Conservation (phyloP, 2,113 vertebrate genomes). For the Odocoileus hemionus region DNA sequence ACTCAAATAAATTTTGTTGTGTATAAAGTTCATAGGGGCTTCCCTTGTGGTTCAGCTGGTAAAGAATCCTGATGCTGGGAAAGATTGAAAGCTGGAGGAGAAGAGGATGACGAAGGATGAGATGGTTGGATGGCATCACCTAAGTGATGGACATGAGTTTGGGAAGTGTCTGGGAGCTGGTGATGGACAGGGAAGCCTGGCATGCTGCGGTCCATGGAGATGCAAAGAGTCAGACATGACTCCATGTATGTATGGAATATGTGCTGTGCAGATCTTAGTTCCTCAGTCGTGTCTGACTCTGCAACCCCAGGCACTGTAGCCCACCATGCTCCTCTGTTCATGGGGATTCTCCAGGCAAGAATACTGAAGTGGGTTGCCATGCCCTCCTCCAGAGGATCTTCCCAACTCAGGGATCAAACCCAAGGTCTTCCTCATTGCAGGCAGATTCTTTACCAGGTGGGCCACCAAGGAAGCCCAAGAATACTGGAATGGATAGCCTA, state of each 20-base stretch:
- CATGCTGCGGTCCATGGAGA: background rate
- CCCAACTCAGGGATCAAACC: background rate
- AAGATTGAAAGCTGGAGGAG: background rate
- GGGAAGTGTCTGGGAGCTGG: background rate
- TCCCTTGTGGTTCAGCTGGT: background rate
- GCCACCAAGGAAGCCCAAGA: background rate
- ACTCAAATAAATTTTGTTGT: background rate
- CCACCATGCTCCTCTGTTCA: background rate
- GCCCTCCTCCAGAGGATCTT: background rate
- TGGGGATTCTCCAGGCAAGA: background rate
- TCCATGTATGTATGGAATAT: background rate
- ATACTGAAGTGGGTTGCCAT: background rate
- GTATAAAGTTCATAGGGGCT: background rate
- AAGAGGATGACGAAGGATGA: background rate
- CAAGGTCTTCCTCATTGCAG: background rate
- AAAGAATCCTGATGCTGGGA: background rate
- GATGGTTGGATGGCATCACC: background rate
- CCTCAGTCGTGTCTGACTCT: background rate
- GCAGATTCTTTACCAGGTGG: background rate
- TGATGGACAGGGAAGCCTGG: background rate
- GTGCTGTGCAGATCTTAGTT: background rate
- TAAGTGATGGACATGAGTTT: background rate
- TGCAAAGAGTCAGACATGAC: background rate
- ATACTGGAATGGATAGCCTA: background rate
- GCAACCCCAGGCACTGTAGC: background rate